Percentiles rank a stretch among this genome's conserved stretches.
phyloP scores from a whole-genome alignment of 2,113 vertebrate genomes.

The Sinocyclocheilus anshuiensis region DNA sequence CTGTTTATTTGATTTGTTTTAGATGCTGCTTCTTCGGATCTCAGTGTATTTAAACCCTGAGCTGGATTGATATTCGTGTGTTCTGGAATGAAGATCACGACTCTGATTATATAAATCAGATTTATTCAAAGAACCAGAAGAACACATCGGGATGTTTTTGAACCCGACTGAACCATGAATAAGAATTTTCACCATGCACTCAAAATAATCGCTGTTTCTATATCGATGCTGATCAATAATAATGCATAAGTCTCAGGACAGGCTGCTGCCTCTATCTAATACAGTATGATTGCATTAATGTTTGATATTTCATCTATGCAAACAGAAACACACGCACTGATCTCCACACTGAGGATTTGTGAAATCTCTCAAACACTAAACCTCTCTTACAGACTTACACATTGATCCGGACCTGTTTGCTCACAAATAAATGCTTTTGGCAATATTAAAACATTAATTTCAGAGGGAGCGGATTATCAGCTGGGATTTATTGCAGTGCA shows the following conservation, averaged over 20 bases:
- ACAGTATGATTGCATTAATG: slow-evolving; percentile 11
- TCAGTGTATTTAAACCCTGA: background rate
- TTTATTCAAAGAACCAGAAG: background rate
- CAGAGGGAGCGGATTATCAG: slow-evolving; percentile 11
- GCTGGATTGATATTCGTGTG: background rate
- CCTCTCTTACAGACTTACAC: slow-evolving; percentile 30
- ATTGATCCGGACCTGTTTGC: slow-evolving; percentile 34
- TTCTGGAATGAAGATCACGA: background rate
- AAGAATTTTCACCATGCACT: background rate
- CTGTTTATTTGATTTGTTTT: background rate
- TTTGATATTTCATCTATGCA: slow-evolving; percentile 31
- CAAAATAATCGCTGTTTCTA: background rate
- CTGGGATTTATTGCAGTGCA: slow-evolving; percentile 38
- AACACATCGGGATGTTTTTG: background rate
- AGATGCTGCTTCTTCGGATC: background rate
- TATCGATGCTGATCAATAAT: slow-evolving; percentile 1
- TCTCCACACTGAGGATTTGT: slow-evolving; percentile 30
- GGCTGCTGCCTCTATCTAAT: background rate
- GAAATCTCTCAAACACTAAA: slow-evolving; percentile 16
- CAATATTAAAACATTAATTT: slow-evolving; percentile 19
- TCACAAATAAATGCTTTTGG: slow-evolving; percentile 36
- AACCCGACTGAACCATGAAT: background rate
- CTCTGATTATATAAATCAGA: background rate
- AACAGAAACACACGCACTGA: background rate
- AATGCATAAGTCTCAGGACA: background rate